Conservation (phyloP, 1,140 invertebrate genomes). For the Drosophila melanica region DNA sequence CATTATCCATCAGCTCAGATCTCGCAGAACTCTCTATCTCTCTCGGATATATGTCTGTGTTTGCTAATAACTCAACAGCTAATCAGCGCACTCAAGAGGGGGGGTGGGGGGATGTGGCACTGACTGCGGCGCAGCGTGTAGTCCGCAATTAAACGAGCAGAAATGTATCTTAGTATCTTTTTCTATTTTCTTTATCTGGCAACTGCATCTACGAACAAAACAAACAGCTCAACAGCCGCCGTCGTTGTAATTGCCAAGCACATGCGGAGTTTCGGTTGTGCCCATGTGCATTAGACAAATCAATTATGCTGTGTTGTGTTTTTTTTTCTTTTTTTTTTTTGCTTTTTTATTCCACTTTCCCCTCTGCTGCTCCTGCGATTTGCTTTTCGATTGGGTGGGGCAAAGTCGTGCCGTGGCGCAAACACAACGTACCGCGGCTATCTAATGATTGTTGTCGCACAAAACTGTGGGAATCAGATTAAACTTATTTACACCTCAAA, state of each 20-base stretch:
- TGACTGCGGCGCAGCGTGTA: slow-evolving; percentile 51
- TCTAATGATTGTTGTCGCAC: slow-evolving; percentile 44
- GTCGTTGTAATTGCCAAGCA: slow-evolving; percentile 54
- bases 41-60: slow-evolving; percentile 59
- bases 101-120: not conserved
- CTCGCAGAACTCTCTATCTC: slow-evolving; percentile 17
- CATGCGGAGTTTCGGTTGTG: slow-evolving; percentile 43
- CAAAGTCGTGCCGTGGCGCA: slow-evolving; percentile 7
- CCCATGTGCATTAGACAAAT: slow-evolving; percentile 71
- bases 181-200: slow-evolving; percentile 63
- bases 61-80: slow-evolving; percentile 81
- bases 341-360: not conserved
- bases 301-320: slow-evolving; percentile 68
- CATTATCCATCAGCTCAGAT: slow-evolving; percentile 35
- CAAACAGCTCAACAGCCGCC: slow-evolving; percentile 39
- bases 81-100: slow-evolving; percentile 52
- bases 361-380: not conserved
- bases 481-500: slow-evolving; percentile 5
- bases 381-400: slow-evolving; percentile 24
- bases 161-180: slow-evolving; percentile 75
- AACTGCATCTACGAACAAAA: slow-evolving; percentile 60
- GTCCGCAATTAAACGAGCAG: slow-evolving; percentile 76
- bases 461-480: slow-evolving; percentile 29
- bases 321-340: slow-evolving; percentile 6
- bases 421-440: slow-evolving; percentile 18